Base-by-base conservation (phyloP, 1,140 invertebrate species). In the Diachasma alloeum region DNA sequence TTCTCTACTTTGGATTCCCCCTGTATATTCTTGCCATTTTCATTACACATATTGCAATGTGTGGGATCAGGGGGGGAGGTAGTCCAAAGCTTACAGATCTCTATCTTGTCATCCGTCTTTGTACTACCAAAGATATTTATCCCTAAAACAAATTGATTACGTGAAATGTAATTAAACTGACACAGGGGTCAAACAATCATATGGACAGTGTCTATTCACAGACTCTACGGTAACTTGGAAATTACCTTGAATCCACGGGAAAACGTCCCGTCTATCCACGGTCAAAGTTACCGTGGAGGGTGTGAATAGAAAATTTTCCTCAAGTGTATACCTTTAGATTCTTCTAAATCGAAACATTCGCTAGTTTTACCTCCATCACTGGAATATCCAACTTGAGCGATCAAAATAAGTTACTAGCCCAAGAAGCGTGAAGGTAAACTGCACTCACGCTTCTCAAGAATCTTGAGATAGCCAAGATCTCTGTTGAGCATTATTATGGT, bases 1-100 rank as follows among this genome's bases (percentile, higher is more conserved):
- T 56, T 72, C 71, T 53, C 10, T 69, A 70, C 36, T 63, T 73
- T 73, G 56, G 31, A 63, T 73, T 56, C 36, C 48, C 48, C 48
- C 24, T 63, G 59, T 26, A 63, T 63, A 26, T 63, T 31, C 59
- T 63, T 63, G 59, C 22, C 0, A 63, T 63, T 63, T 56, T 63
- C 59, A 63, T 63, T 63, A 63, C 22, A 24, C 19, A 63, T 63
- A 63, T 63, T 59, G 53, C 53, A 59, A 59, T 59, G 53, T 59
- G 59, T 63, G 59, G 15, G 24, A 63, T 10, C 22, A n/a, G 17
- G n/a, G 19, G n/a, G 19, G 19, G 19, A 59, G 10, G n/a, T 59
- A 3, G 53, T 59, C 22, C 22, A 22, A 63, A 26, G 59, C 59
- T 63, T 26, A 9, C 24, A 31, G 59, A 63, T 63, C 0, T 31